Conservation (phyloP, 2,113 vertebrate species). For the Amphilophus citrinellus region DNA sequence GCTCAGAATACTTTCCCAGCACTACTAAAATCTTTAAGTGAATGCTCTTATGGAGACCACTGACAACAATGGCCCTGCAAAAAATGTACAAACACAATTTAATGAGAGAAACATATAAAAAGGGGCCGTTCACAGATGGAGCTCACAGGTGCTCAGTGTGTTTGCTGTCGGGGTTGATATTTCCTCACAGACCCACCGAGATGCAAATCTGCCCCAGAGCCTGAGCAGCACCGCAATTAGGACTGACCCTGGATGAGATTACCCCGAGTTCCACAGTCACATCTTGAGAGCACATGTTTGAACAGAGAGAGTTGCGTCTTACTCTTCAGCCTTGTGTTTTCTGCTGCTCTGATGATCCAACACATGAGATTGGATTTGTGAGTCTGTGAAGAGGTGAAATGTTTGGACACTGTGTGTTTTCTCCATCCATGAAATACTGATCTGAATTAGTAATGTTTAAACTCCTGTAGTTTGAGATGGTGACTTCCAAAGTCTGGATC, state of each 20-base stretch:
- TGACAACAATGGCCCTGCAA: neutral
- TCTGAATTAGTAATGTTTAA: neutral
- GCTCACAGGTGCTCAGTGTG: constrained; percentile 4
- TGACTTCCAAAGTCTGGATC: neutral
- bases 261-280: neutral
- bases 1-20: neutral
- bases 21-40: neutral
- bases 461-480: neutral
- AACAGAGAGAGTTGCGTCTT: neutral
- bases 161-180: neutral
- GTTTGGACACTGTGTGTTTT: neutral
- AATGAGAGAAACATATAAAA: neutral
- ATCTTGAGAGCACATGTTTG: constrained; percentile 45
- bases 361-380: neutral
- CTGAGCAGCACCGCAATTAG: neutral
- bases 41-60: neutral
- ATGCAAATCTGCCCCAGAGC: neutral
- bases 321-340: neutral
- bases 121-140: neutral
- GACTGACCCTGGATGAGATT: neutral
- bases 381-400: neutral
- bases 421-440: neutral
- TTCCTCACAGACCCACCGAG: constrained; percentile 6
- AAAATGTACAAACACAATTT: neutral
- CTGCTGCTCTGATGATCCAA: neutral